Evolutionary conservation across 2,888 invertebrate genomes (phyloP).

Genomic region (Pachydiplax longipennis): DNA sequence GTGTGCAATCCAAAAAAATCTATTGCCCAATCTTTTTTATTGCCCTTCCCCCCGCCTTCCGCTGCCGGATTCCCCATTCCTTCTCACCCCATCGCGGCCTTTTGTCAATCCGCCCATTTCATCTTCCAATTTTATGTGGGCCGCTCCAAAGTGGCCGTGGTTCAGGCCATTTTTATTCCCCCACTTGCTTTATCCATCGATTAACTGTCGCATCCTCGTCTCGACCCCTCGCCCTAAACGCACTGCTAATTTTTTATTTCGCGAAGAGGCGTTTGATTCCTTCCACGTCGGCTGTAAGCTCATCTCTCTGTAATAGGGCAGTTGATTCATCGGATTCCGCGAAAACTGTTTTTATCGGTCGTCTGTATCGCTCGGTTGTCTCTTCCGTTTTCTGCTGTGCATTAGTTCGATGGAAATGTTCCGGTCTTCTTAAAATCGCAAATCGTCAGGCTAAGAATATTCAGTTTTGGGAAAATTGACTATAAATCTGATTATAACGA

Average conservation of each 20-base stretch:
- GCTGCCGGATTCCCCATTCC: neutral
- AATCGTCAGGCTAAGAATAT: too few relatives aligned
- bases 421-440: too few relatives aligned
- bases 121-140: neutral
- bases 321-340: neutral
- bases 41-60: neutral
- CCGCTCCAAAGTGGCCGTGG: neutral
- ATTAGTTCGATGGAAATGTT: too few relatives aligned
- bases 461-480: too few relatives aligned
- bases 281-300: neutral
- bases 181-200: neutral
- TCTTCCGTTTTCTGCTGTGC: too few relatives aligned
- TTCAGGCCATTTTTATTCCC: neutral
- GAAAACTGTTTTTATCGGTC: neutral
- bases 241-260: neutral
- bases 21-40: conserved; percentile 17
- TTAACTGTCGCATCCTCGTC: neutral
- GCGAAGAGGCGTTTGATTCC: neutral
- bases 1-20: conserved; percentile 47
- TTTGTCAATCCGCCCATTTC: neutral
- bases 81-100: neutral
- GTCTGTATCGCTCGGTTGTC: too few relatives aligned
- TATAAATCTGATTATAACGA: too few relatives aligned
- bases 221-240: neutral
- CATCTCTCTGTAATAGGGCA: neutral